Base-by-base conservation (phyloP, 2,797 vertebrate species). In the Girardinus metallicus region DNA sequence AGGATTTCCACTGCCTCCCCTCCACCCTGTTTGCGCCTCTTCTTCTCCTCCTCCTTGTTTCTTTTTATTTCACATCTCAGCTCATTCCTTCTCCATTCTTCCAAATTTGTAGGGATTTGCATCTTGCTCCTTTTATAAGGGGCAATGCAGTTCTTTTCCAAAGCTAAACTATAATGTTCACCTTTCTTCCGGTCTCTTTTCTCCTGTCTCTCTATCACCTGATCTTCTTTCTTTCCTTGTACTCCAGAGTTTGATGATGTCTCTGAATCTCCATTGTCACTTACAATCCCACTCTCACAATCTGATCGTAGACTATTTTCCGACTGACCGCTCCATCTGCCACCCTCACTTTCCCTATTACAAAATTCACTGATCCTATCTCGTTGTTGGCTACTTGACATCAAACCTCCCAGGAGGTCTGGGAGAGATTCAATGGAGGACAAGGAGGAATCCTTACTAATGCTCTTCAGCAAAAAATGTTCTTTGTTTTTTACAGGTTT, bases 271-370 rank as follows among this genome's bases (percentile, higher is more conserved):
- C 97, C 97, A 16, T 87, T 91, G 11, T 98, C 98, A 78, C 97
- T 98, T 49, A 97, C 96, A 9, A 99, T 99, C 49, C 97, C 97
- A 77, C 97, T 99, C 92, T 99, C 97, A 43, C 97, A 97, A 87
- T 97, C 97, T 0, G 97, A 98, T 84, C 94, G 95, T 26, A 95
- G 96, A 79, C 92, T 88, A 93, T 94, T 74, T 1, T 60, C 78
- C 0, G 94, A 90, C 57, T 96, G 96, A 43, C 93, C 95, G 1
- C 90, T 93, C 55, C 64, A 79, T 47, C 92, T 88, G 68, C 85
- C 97, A 0, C 83, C 86, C 23, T 85, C 86, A 0, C n/a, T 60
- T 18, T 81, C 80, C 5, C 23, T 29, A 0, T 78, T 83, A 0
- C 1, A 70, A 29, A 23, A 29, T n/a, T 72, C 80, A 1, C 4